Conservation (phyloP, 2,113 vertebrate species). For the Probosciger aterrimus region DNA sequence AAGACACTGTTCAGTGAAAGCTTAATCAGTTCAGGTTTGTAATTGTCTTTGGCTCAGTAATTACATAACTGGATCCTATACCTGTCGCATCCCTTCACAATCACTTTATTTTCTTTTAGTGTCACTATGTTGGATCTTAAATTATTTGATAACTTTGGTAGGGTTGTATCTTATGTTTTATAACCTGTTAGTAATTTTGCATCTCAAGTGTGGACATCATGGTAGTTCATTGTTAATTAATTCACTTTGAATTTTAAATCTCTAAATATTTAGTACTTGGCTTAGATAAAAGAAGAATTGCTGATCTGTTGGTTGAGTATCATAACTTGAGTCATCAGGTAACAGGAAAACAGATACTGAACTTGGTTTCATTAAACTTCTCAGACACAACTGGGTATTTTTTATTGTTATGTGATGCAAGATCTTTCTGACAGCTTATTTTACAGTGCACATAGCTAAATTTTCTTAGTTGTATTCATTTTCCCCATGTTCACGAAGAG, state of each 20-base stretch:
- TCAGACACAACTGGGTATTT: background rate
- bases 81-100: accelerated
- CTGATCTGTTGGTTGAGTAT: background rate
- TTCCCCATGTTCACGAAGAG: background rate
- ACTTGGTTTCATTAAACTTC: background rate
- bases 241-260: background rate
- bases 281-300: background rate
- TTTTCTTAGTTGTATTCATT: background rate
- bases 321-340: background rate
- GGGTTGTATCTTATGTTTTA: background rate
- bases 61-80: background rate
- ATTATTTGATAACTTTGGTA: background rate
- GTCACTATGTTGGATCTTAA: background rate
- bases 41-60: background rate
- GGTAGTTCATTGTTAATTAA: background rate
- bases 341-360: background rate
- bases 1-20: background rate
- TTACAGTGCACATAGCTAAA: background rate
- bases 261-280: background rate
- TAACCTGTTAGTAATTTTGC: background rate
- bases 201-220: background rate
- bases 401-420: background rate
- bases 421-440: background rate
- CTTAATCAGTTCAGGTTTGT: background rate
- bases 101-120: background rate